A percentile compares a stretch with the other conserved stretches of the same genome.
These are phyloP conservation scores for Paedocypris sp. DNA, from an alignment of 2,113 vertebrate species.

Conservation along the genomic window DNA sequence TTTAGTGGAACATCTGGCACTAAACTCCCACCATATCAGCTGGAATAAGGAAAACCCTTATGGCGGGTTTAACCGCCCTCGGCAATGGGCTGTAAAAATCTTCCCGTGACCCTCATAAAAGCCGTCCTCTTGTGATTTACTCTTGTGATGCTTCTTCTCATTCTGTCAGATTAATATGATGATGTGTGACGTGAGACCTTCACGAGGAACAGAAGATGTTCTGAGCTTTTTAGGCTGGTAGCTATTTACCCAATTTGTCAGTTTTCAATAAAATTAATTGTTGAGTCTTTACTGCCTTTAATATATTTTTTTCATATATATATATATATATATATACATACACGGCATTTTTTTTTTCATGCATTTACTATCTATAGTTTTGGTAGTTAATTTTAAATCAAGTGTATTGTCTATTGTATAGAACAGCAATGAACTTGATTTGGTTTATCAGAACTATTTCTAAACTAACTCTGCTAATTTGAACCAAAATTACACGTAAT, in stretches of 20 bases:
- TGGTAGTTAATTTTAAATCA: too few species aligned
- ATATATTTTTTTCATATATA: neutral
- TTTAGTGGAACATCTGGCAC: constrained; percentile 5
- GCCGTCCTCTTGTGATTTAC: neutral
- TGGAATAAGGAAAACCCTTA: neutral
- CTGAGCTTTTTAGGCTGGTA: neutral
- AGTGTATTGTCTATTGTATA: too few species aligned
- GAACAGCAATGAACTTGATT: too few species aligned
- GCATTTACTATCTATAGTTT: too few species aligned
- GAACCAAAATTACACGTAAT: too few species aligned
- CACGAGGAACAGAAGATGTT: neutral
- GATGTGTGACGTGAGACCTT: neutral
- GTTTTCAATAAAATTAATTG: too few species aligned
- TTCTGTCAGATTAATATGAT: neutral
- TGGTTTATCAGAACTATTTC: too few species aligned
- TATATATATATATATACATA: too few species aligned
- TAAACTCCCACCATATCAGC: neutral
- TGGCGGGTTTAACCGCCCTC: neutral
- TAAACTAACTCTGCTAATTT: too few species aligned
- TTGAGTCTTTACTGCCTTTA: neutral
- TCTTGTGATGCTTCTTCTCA: neutral
- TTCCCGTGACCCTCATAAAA: neutral
- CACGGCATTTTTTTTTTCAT: too few species aligned
- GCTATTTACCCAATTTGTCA: too few species aligned
- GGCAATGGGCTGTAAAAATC: neutral